Evolutionary conservation across 2,888 invertebrate species (phyloP).

Genomic region (Synergus itoensis): DNA sequence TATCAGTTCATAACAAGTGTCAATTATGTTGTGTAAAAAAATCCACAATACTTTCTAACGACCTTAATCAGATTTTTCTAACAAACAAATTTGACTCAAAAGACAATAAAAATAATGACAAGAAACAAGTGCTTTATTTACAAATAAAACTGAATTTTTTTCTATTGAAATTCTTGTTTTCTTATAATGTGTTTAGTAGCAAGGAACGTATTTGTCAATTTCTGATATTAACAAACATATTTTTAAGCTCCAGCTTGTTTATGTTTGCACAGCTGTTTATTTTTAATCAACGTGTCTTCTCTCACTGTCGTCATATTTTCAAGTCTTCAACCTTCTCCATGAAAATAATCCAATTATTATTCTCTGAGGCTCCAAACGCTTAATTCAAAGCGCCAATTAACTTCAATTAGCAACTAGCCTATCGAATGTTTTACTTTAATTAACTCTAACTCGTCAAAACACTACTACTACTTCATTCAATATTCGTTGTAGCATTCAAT

Average conservation of each 20-base stretch:
- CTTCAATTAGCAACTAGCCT: neutral
- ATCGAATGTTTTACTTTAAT: conserved; percentile 13
- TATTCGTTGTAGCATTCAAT: neutral
- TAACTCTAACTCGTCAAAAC: neutral
- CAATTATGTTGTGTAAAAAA: neutral
- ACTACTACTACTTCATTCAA: neutral
- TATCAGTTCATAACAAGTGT: neutral
- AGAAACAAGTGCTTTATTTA: neutral
- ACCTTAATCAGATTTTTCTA: neutral
- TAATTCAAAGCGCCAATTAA: neutral
- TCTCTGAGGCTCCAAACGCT: neutral
- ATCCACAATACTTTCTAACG: neutral
- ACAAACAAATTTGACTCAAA: neutral
- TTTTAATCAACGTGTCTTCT: neutral
- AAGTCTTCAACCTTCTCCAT: neutral
- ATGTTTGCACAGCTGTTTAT: neutral
- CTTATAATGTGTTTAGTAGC: neutral
- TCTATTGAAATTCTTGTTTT: neutral
- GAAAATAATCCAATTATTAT: neutral
- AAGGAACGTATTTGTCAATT: neutral
- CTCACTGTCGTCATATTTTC: neutral
- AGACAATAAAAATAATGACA: neutral
- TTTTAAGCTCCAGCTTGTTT: neutral
- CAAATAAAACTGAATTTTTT: neutral
- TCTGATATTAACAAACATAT: neutral